phyloP scores from a whole-genome alignment of 2,797 vertebrate genomes.

The Ctenopoma kingsleyae region DNA sequence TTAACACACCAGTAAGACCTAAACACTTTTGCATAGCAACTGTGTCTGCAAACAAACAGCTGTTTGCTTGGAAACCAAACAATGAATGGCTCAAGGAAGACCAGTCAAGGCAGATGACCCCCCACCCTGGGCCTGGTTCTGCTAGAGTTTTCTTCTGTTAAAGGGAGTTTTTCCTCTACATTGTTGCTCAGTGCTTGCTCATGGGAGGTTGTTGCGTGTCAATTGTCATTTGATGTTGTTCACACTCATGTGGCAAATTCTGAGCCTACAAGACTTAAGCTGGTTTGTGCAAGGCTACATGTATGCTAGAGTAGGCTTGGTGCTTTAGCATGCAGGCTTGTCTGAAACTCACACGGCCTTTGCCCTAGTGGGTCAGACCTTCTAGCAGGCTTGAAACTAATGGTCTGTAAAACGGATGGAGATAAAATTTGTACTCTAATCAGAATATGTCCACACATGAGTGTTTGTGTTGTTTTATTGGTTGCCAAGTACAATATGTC shows the following conservation, averaged over 20 bases:
- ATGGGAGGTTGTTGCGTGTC: too few relatives aligned
- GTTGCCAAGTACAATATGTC: neutral
- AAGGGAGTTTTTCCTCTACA: too few relatives aligned
- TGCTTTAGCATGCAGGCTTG: neutral
- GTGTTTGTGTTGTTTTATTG: slow-evolving; percentile 20
- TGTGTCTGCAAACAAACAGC: too few relatives aligned
- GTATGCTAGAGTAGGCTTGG: neutral
- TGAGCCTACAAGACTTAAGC: slow-evolving; percentile 15
- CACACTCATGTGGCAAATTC: slow-evolving; percentile 36
- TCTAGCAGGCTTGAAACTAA: slow-evolving; percentile 2
- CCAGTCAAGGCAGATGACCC: too few relatives aligned
- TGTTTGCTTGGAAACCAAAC: too few relatives aligned
- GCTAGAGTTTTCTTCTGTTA: too few relatives aligned
- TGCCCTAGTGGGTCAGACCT: neutral
- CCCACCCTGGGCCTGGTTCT: too few relatives aligned
- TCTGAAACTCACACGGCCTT: neutral
- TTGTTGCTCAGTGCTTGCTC: too few relatives aligned
- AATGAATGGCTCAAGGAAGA: too few relatives aligned
- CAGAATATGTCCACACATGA: neutral
- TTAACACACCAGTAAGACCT: slow-evolving; percentile 8
- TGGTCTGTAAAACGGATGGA: slow-evolving; percentile 18
- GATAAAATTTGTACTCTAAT: slow-evolving; percentile 24
- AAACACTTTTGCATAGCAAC: slow-evolving; percentile 12
- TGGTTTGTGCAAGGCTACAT: slow-evolving; percentile 17
- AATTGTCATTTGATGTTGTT: slow-evolving; percentile 35